Evolutionary conservation across 2,888 invertebrate genomes (phyloP).

Genomic region (Galeopsomyia nigrocyanea): DNA sequence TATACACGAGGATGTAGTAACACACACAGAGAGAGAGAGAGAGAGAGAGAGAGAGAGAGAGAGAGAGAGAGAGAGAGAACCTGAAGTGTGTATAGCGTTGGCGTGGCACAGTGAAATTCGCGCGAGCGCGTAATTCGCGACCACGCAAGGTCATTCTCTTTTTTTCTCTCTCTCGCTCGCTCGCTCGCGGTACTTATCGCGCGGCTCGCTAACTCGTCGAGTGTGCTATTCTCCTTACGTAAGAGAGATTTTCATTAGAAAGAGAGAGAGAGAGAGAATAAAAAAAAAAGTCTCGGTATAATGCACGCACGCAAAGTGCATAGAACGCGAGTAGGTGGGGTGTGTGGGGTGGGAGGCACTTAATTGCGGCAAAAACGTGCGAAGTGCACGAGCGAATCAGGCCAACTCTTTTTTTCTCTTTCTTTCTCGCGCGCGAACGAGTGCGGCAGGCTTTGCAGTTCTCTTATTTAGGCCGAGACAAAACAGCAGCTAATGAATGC

Average conservation of each 20-base stretch:
- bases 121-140: conserved; percentile 43
- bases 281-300: not conserved
- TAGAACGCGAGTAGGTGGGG: not conserved
- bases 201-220: not conserved
- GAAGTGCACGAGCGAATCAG: conserved; percentile 30
- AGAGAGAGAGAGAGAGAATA: not conserved
- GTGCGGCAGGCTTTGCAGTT: no score
- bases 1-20: conserved; percentile 37
- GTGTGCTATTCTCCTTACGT: conserved; percentile 27
- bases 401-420: conserved; percentile 16
- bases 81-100: not conserved
- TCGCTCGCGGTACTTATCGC: conserved; percentile 8
- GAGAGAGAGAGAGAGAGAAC: no score
- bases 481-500: conserved; percentile 28
- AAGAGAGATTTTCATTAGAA: conserved; percentile 23
- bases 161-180: not conserved
- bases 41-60: no score
- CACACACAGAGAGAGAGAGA: not conserved
- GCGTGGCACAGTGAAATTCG: conserved; percentile 40
- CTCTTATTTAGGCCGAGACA: conserved; percentile 17
- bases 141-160: conserved; percentile 42
- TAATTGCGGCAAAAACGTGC: conserved; percentile 41
- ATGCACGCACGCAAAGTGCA: not conserved
- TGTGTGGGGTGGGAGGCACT: conserved; percentile 9
- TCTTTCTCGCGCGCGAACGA: not conserved